These are phyloP conservation scores for Cheilosia vernalis DNA, from an alignment of 2,888 invertebrate species.

Conservation along the genomic window DNA sequence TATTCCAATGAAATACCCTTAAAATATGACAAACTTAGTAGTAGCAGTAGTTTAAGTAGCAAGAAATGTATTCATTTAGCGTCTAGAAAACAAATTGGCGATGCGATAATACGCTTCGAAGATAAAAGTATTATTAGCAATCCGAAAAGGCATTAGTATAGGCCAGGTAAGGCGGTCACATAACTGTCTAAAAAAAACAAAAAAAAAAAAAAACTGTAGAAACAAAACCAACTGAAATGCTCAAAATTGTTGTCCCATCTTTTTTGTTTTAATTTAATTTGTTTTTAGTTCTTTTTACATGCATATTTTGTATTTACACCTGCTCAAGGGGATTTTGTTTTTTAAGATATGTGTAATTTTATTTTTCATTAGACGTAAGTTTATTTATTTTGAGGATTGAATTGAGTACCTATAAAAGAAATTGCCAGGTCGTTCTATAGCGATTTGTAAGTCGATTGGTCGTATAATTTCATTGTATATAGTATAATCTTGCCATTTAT, in stretches of 20 bases:
- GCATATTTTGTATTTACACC: constrained; percentile 54
- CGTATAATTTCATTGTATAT: background rate
- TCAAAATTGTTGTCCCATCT: constrained; percentile 66
- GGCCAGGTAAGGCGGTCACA: background rate
- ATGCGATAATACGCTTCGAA: constrained; percentile 83
- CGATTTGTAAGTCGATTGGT: background rate
- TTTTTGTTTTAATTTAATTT: constrained; percentile 16
- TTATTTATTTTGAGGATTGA: constrained; percentile 41
- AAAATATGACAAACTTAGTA: constrained; percentile 73
- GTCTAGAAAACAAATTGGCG: constrained; percentile 84
- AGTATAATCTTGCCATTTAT: constrained; percentile 38
- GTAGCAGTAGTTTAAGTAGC: constrained; percentile 72
- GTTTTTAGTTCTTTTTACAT: constrained; percentile 56
- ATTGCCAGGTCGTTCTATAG: background rate
- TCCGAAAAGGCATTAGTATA: constrained; percentile 51
- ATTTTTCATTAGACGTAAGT: constrained; percentile 22
- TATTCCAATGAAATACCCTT: constrained; percentile 75
- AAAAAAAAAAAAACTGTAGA: no score
- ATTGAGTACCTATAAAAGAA: background rate
- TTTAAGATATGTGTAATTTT: constrained; percentile 13
- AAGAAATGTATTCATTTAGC: constrained; percentile 84
- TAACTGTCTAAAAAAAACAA: background rate
- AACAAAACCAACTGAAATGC: constrained; percentile 52
- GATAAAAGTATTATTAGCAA: constrained; percentile 81
- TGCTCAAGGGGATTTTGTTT: constrained; percentile 19